A percentile compares a stretch with the other conserved stretches of the same genome.
Conservation (phyloP, 2,113 vertebrate species). For the Cavia porcellus region DNA sequence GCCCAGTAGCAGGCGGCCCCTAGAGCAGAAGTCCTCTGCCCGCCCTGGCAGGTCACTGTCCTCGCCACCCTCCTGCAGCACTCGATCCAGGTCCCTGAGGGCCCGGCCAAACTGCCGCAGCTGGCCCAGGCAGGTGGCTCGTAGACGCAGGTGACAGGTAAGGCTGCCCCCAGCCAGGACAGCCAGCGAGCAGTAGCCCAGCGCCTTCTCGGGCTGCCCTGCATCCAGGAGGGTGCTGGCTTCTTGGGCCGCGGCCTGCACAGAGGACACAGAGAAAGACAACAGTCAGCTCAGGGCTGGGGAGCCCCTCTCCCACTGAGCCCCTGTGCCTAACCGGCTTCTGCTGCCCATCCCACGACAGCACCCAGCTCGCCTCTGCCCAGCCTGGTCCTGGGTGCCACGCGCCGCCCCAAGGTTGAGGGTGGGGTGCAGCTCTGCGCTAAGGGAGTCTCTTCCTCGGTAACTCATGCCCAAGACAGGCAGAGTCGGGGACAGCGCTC, state of each 20-base stretch:
- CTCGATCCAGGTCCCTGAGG: conserved; percentile 90
- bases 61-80: conserved; percentile 84
- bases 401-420: background rate
- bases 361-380: background rate
- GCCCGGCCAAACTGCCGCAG: conserved; percentile 88
- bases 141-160: conserved; percentile 87
- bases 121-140: conserved; percentile 90
- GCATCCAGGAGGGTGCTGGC: conserved; percentile 86
- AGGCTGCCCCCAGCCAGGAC: conserved; percentile 83
- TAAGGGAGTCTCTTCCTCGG: background rate
- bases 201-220: conserved; percentile 85
- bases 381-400: background rate
- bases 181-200: conserved; percentile 91
- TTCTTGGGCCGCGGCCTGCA: conserved; percentile 91
- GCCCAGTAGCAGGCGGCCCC: conserved; percentile 89
- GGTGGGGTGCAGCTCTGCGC: background rate
- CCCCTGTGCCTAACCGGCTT: no score
- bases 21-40: conserved; percentile 90
- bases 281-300: background rate
- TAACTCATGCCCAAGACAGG: background rate
- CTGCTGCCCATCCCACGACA: background rate
- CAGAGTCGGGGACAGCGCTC: background rate
- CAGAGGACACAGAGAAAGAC: background rate
- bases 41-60: conserved; percentile 71
- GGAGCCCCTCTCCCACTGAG: background rate